These are phyloP conservation scores for Heterotis niloticus DNA, from an alignment of 2,113 vertebrate genomes.

Conservation along the genomic window DNA sequence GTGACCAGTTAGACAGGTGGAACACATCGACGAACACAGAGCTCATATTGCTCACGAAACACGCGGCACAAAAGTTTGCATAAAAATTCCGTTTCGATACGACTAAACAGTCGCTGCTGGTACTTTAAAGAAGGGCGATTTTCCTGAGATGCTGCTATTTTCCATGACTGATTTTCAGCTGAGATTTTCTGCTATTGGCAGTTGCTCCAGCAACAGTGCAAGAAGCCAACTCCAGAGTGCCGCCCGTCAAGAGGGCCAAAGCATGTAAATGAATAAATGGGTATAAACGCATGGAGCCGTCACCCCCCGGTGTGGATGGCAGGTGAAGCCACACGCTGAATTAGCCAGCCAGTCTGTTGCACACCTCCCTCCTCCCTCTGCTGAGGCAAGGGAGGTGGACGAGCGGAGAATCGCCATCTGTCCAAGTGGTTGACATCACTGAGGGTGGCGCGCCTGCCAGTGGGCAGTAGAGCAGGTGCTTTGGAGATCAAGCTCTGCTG, in stretches of 20 bases:
- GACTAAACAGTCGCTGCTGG: no score
- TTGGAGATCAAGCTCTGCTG: background rate
- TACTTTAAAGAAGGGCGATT: background rate
- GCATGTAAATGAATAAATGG: background rate
- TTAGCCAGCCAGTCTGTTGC: slow-evolving; percentile 33
- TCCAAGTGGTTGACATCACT: slow-evolving; percentile 22
- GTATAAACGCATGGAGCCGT: background rate
- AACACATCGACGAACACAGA: no score
- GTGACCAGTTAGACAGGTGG: no score
- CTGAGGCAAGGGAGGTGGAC: slow-evolving; percentile 21
- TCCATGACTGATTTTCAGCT: no score
- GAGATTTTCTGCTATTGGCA: background rate
- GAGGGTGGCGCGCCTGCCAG: no score
- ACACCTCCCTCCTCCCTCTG: slow-evolving; percentile 16
- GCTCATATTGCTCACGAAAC: no score
- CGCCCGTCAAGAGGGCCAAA: background rate
- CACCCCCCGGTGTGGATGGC: background rate
- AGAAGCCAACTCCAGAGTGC: background rate
- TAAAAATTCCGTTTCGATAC: no score
- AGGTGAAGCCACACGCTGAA: slow-evolving; percentile 22
- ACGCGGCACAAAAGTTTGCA: no score
- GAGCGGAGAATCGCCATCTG: slow-evolving; percentile 40
- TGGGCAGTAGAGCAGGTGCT: background rate
- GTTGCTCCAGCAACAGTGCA: slow-evolving; percentile 1
- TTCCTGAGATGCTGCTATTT: background rate